phyloP scores from a whole-genome alignment of 2,113 vertebrate species.

The Argyrosomus japonicus region DNA sequence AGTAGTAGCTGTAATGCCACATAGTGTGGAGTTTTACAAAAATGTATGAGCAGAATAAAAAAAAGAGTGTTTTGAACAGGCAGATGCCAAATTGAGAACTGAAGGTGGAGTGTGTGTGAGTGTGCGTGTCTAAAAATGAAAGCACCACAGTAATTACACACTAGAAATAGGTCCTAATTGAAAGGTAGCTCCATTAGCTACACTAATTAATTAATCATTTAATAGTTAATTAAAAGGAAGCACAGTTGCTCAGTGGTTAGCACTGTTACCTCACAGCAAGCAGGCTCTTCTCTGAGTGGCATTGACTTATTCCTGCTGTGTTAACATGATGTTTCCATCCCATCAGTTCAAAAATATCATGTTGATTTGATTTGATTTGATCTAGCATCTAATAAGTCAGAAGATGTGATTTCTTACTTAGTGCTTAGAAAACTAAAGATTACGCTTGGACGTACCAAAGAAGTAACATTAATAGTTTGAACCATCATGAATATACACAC shows the following conservation, averaged over 20 bases:
- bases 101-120: neutral
- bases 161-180: conserved; percentile 23
- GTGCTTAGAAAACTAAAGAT: neutral
- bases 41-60: neutral
- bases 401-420: neutral
- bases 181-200: conserved; percentile 30
- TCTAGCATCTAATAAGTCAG: too few relatives aligned
- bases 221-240: conserved; percentile 49
- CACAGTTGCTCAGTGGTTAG: neutral
- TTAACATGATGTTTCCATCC: neutral
- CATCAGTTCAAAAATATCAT: neutral
- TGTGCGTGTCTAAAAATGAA: neutral
- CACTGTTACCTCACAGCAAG: neutral
- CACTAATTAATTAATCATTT: conserved; percentile 48
- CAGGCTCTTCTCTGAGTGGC: neutral
- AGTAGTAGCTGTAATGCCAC: neutral
- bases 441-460: too few relatives aligned
- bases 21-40: neutral
- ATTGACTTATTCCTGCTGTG: neutral
- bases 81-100: neutral
- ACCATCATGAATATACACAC: too few relatives aligned
- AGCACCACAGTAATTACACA: conserved; percentile 2
- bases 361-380: neutral
- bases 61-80: neutral
- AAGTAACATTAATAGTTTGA: too few relatives aligned